These are phyloP conservation scores for Turdus rufiventris DNA, from an alignment of 2,113 vertebrate species.

Conservation along the genomic window DNA sequence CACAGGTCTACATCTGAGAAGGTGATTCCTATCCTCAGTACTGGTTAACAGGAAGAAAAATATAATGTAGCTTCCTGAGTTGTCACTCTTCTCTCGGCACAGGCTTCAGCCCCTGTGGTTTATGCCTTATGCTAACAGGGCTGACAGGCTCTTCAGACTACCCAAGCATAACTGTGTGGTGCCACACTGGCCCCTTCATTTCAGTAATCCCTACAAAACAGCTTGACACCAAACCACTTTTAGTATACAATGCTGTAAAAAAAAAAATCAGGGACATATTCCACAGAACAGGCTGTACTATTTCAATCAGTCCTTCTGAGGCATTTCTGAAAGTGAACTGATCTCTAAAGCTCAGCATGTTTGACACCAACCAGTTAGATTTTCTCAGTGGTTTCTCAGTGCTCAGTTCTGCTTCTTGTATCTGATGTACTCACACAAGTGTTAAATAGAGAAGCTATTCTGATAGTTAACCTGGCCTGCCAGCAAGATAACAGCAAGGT, in stretches of 20 bases:
- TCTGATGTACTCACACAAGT: neutral
- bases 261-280: neutral
- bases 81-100: neutral
- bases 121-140: neutral
- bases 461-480: neutral
- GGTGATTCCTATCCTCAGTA: neutral
- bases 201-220: neutral
- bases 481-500: neutral
- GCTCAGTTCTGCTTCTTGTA: neutral
- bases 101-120: neutral
- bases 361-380: neutral
- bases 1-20: neutral
- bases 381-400: neutral
- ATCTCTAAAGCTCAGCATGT: conserved; percentile 13
- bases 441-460: neutral
- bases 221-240: neutral
- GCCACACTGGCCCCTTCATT: neutral
- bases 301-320: neutral
- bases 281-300: neutral
- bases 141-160: neutral
- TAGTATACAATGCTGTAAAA: neutral
- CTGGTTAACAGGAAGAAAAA: neutral
- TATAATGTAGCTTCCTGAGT: neutral
- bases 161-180: neutral
- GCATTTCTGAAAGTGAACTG: neutral